A percentile compares a stretch with the other conserved stretches of the same genome.
phyloP scores from a whole-genome alignment of 1,140 invertebrate species.

The Thereuonema tuberculata region DNA sequence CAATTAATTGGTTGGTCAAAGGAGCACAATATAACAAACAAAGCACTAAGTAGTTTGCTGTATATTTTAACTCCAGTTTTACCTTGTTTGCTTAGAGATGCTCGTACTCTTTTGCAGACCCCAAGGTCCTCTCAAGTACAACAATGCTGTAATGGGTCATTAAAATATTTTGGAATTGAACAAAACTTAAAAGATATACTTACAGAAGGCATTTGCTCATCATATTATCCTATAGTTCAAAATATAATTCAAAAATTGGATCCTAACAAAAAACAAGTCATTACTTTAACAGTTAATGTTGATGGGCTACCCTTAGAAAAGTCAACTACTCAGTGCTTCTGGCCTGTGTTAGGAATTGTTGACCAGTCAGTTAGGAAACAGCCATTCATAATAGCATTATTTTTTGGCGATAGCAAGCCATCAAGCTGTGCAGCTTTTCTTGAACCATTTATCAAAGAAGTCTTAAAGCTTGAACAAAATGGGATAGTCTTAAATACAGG shows the following conservation, averaged over 20 bases:
- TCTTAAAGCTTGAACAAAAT: neutral
- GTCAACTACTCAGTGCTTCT: neutral
- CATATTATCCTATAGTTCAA: neutral
- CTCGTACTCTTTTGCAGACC: neutral
- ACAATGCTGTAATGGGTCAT: neutral
- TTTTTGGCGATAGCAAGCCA: neutral
- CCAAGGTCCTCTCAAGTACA: neutral
- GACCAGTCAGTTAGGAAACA: neutral
- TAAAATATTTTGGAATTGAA: neutral
- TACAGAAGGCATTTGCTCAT: neutral
- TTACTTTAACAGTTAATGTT: neutral
- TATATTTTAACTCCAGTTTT: no score
- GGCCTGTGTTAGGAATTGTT: neutral
- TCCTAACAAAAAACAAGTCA: neutral
- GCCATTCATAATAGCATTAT: neutral
- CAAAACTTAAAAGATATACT: neutral
- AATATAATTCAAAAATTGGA: neutral
- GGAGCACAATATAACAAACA: no score
- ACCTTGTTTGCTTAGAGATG: no score
- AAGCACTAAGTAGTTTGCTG: no score
- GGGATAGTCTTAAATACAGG: neutral
- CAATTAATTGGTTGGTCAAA: no score
- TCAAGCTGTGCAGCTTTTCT: neutral
- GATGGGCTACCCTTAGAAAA: neutral
- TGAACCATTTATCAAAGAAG: neutral